phyloP scores from a whole-genome alignment of 2,888 invertebrate species.

The Gymnocheta viridis region DNA sequence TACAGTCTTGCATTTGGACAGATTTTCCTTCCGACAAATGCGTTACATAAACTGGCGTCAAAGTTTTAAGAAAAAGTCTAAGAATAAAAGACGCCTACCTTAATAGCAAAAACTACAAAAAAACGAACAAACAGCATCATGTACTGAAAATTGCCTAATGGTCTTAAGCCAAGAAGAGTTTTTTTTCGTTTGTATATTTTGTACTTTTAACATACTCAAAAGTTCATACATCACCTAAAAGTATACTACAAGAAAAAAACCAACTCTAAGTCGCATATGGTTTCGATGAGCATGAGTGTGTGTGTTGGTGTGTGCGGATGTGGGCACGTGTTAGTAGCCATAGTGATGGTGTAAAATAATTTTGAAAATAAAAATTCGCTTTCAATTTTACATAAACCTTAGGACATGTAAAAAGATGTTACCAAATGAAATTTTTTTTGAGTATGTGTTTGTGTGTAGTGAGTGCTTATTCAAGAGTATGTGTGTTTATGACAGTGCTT shows the following conservation, averaged over 20 bases:
- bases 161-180: conserved; percentile 54
- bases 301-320: conserved; percentile 15
- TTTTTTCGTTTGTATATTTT: conserved; percentile 26
- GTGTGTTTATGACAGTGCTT: too few relatives aligned
- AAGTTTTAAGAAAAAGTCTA: conserved; percentile 48
- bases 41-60: conserved; percentile 69
- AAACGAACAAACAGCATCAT: conserved; percentile 5
- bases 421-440: conserved; percentile 16
- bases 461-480: neutral
- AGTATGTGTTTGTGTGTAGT: neutral
- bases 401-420: conserved; percentile 57
- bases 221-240: conserved; percentile 66
- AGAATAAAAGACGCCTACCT: conserved; percentile 52
- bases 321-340: conserved; percentile 42
- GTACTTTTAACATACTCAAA: conserved; percentile 61
- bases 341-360: conserved; percentile 54
- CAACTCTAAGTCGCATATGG: conserved; percentile 31
- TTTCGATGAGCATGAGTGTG: neutral
- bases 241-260: conserved; percentile 25
- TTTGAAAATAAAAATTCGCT: conserved; percentile 48
- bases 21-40: conserved; percentile 30
- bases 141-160: conserved; percentile 53
- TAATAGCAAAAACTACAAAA: conserved; percentile 9
- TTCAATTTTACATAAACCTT: conserved; percentile 60
- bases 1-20: conserved; percentile 1